phyloP scores from a whole-genome alignment of 2,888 invertebrate species.

The Nowickia ferox region DNA sequence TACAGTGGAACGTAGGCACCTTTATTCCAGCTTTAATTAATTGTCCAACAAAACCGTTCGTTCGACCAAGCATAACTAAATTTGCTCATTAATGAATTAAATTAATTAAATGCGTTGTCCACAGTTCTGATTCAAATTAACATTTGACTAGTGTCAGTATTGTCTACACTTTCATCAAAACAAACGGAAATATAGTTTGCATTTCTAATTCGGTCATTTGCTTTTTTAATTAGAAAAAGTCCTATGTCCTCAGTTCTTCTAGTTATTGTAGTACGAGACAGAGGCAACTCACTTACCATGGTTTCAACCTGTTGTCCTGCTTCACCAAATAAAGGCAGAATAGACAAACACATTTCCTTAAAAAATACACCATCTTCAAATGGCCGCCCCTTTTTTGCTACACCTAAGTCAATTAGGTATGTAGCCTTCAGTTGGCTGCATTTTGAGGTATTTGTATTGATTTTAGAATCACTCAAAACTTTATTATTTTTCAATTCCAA shows the following conservation, averaged over 20 bases:
- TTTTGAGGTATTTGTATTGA: background rate
- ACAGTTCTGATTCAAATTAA: conserved; percentile 26
- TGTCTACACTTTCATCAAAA: conserved; percentile 12
- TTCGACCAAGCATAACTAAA: conserved; percentile 13
- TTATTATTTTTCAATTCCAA: conserved; percentile 13
- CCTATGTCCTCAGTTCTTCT: conserved; percentile 23
- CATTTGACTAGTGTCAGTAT: conserved; percentile 34
- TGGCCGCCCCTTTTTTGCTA: conserved; percentile 35
- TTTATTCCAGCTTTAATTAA: conserved; percentile 30
- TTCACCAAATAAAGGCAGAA: conserved; percentile 21
- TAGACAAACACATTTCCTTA: conserved; percentile 6
- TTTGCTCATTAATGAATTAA: conserved; percentile 26
- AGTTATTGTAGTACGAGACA: background rate
- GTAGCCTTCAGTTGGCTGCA: conserved; percentile 19
- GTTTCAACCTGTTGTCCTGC: background rate
- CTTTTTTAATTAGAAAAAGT: conserved; percentile 29
- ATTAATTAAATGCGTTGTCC: conserved; percentile 16
- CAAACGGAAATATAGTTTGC: conserved; percentile 14
- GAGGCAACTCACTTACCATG: conserved; percentile 3
- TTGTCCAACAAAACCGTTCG: conserved; percentile 24
- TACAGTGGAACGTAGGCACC: conserved; percentile 15
- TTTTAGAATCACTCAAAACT: background rate
- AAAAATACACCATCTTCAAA: conserved; percentile 30
- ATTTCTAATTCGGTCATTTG: conserved; percentile 18
- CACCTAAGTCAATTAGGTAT: conserved; percentile 9